Evolutionary conservation across 2,888 invertebrate genomes (phyloP).

Genomic region (Nysson spinosus): DNA sequence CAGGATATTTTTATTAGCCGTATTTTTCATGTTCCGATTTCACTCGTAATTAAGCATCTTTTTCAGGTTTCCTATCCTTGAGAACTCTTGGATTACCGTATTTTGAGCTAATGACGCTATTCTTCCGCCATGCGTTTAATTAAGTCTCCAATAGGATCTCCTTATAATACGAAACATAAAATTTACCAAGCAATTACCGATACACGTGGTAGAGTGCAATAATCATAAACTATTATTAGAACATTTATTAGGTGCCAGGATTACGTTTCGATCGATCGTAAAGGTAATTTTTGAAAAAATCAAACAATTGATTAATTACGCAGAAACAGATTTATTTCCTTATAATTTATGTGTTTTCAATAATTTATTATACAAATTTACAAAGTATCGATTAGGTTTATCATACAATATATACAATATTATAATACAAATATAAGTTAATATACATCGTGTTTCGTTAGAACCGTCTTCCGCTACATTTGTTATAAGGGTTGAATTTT

Average conservation of each 20-base stretch:
- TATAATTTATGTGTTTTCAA: too few relatives aligned
- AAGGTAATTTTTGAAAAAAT: too few relatives aligned
- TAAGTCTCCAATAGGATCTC: constrained; percentile 14
- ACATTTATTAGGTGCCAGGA: too few relatives aligned
- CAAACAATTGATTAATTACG: too few relatives aligned
- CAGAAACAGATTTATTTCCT: too few relatives aligned
- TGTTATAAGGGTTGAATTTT: neutral
- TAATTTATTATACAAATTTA: too few relatives aligned
- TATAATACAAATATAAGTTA: too few relatives aligned
- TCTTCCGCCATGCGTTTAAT: constrained; percentile 36
- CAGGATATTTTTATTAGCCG: neutral
- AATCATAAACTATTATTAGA: constrained; percentile 14
- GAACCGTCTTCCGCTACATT: neutral
- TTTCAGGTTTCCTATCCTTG: constrained; percentile 6
- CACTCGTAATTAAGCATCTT: neutral
- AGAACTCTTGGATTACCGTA: neutral
- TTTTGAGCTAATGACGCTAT: constrained; percentile 33
- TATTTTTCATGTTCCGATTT: constrained; percentile 1
- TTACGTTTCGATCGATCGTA: too few relatives aligned
- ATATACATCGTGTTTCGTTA: neutral
- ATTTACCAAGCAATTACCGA: constrained; percentile 54
- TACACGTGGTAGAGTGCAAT: constrained; percentile 50
- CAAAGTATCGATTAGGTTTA: too few relatives aligned
- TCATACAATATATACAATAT: too few relatives aligned
- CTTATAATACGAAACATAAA: constrained; percentile 36